These are phyloP conservation scores for Notamacropus eugenii DNA, from an alignment of 2,797 vertebrate species.

Conservation along the genomic window DNA sequence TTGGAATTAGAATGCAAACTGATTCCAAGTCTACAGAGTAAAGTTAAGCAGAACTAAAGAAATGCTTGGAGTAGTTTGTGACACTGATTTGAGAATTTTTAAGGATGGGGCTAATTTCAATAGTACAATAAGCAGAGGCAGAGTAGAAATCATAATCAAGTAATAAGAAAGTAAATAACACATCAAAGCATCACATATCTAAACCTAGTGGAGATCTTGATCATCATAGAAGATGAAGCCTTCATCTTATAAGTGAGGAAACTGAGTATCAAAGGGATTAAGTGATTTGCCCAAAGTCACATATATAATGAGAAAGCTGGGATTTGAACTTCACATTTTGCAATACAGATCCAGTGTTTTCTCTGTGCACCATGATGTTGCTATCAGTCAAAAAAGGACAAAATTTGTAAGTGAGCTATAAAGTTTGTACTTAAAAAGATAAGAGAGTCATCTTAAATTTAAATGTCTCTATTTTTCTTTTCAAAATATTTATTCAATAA, in stretches of 20 bases:
- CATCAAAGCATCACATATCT: not conserved
- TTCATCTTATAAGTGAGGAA: not conserved
- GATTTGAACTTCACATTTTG: not conserved
- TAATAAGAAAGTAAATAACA: not conserved
- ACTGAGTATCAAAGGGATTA: not conserved
- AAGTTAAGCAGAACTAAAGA: not conserved
- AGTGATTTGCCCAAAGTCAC: not conserved
- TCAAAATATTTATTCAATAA: constrained; percentile 28
- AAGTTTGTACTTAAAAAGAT: not conserved
- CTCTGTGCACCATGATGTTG: not conserved
- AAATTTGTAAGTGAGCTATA: not conserved
- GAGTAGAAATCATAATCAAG: constrained; percentile 24
- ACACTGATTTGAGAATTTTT: not conserved
- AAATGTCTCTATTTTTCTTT: constrained; percentile 26
- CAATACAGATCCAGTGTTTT: not conserved
- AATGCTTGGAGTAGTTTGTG: not conserved
- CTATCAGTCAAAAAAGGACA: not conserved
- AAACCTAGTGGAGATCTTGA: not conserved
- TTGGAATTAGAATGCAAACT: not conserved
- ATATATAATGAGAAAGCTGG: not conserved
- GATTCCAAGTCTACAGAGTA: not conserved
- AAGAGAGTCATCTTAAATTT: constrained; percentile 29
- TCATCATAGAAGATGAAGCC: not conserved
- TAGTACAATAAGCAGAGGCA: not conserved
- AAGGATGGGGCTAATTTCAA: constrained; percentile 25